phyloP scores from a whole-genome alignment of 2,888 invertebrate genomes.

The Dicyrtomina minuta region DNA sequence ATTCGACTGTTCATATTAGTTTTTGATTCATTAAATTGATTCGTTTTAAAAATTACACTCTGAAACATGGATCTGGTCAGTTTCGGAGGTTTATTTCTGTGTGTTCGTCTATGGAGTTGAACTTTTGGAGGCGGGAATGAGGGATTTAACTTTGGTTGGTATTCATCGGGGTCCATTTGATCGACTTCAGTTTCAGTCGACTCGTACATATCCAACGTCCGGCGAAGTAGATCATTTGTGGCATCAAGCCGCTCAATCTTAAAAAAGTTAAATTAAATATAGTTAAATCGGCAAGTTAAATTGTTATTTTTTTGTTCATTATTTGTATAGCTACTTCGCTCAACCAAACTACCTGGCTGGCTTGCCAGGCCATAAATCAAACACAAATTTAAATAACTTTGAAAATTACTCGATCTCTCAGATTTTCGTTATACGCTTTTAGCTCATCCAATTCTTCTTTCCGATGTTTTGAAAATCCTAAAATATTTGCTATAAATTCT shows the following conservation, averaged over 20 bases:
- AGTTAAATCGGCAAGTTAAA: too few relatives aligned
- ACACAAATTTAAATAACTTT: not conserved
- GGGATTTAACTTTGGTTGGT: constrained; percentile 12
- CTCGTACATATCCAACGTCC: constrained; percentile 14
- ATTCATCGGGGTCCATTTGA: constrained; percentile 12
- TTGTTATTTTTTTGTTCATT: not conserved
- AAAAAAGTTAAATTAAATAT: constrained; percentile 6
- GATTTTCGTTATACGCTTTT: constrained; percentile 6
- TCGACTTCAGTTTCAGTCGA: constrained; percentile 13
- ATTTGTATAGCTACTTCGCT: not conserved
- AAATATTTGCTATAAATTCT: not conserved
- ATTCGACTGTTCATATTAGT: too few relatives aligned
- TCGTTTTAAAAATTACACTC: too few relatives aligned
- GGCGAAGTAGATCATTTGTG: constrained; percentile 16
- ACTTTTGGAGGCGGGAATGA: too few relatives aligned
- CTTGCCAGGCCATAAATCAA: not conserved
- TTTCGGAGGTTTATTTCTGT: too few relatives aligned
- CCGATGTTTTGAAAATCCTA: not conserved
- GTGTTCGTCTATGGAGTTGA: too few relatives aligned
- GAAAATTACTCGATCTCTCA: constrained; percentile 7
- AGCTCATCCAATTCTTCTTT: constrained; percentile 12
- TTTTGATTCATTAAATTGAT: too few relatives aligned
- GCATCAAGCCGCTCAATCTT: constrained; percentile 15
- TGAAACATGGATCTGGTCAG: too few relatives aligned
- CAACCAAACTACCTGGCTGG: too few relatives aligned